A percentile compares a stretch with the other conserved stretches of the same genome.
Evolutionary conservation across 2,888 invertebrate genomes (phyloP).

Genomic region (Cyrtodaria siliqua): DNA sequence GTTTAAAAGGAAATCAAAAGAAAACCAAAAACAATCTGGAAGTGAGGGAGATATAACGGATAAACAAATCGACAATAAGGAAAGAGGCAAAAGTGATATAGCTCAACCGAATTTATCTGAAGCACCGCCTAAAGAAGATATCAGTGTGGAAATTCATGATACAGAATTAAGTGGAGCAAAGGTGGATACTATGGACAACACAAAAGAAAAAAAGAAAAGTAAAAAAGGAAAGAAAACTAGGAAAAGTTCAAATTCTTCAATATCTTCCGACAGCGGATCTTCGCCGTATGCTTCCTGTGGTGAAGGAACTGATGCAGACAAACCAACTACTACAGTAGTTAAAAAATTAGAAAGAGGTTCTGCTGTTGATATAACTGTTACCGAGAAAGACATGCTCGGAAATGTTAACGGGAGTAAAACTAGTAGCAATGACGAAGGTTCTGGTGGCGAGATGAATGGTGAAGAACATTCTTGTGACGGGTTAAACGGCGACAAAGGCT

Average conservation of each 20-base stretch:
- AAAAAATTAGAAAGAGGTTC: slow-evolving; percentile 3
- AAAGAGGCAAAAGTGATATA: too few relatives aligned
- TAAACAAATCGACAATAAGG: too few relatives aligned
- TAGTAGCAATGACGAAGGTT: too few relatives aligned
- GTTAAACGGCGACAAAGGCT: not conserved
- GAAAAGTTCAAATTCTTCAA: not conserved
- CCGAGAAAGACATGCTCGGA: too few relatives aligned
- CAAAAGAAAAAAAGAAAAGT: not conserved
- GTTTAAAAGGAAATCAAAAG: too few relatives aligned
- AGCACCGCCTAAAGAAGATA: too few relatives aligned
- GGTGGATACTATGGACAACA: too few relatives aligned
- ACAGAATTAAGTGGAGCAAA: too few relatives aligned
- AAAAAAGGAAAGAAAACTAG: not conserved
- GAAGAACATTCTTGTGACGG: not conserved
- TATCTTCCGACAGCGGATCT: not conserved
- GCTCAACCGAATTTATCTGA: too few relatives aligned
- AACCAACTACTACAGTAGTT: not conserved
- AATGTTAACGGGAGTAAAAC: too few relatives aligned
- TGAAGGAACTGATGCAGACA: not conserved
- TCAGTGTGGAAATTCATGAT: not conserved
- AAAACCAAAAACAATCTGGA: not conserved
- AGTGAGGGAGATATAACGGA: not conserved
- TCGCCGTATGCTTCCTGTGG: not conserved
- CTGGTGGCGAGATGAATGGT: too few relatives aligned
- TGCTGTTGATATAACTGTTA: not conserved